Evolutionary conservation across 2,797 vertebrate genomes (phyloP).

Genomic region (Crenichthys baileyi): DNA sequence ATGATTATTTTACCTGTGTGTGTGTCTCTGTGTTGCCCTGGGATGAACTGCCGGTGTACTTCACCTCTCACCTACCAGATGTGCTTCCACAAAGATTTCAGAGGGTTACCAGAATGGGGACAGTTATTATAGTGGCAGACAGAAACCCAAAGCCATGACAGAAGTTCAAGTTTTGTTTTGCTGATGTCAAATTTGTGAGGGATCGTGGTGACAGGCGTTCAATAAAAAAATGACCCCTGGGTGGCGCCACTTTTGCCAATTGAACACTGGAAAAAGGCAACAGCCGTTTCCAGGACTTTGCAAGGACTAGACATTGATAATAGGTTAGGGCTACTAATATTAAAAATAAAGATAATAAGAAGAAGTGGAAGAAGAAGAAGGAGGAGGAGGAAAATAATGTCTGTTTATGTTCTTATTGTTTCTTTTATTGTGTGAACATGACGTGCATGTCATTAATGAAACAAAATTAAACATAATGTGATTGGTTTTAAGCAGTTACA

Average conservation of each 20-base stretch:
- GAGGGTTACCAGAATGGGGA: not conserved
- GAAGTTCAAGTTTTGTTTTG: no score
- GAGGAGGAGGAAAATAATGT: no score
- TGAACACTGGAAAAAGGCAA: not conserved
- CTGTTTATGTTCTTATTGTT: not conserved
- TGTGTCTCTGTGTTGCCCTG: not conserved
- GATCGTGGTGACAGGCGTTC: no score
- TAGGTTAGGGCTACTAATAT: not conserved
- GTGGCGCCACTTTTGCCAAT: no score
- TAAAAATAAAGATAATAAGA: no score
- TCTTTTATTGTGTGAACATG: not conserved
- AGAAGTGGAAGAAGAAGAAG: no score
- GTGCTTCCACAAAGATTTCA: not conserved
- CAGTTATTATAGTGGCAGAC: not conserved
- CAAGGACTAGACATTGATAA: not conserved
- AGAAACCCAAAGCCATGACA: no score
- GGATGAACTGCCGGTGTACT: not conserved
- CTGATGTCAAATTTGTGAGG: no score
- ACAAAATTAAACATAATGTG: not conserved
- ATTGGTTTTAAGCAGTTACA: not conserved
- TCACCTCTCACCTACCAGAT: not conserved
- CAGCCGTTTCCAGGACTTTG: not conserved
- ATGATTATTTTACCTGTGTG: not conserved
- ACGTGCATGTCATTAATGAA: not conserved
- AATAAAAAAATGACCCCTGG: not conserved